Evolutionary conservation across 2,113 vertebrate genomes (phyloP).

Genomic region (Erpornis zantholeuca): DNA sequence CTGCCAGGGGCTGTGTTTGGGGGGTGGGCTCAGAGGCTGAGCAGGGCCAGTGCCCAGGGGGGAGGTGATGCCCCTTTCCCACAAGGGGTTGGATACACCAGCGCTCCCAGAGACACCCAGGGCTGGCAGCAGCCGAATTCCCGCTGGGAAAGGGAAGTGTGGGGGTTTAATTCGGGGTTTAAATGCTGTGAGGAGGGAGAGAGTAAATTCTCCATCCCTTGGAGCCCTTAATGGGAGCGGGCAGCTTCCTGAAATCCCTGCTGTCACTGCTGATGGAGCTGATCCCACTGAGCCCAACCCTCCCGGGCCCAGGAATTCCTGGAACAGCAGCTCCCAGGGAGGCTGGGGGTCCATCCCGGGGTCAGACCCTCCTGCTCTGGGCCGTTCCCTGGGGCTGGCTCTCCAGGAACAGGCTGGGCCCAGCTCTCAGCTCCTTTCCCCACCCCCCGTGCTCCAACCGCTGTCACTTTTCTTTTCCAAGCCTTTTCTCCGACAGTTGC

Average conservation of each 20-base stretch:
- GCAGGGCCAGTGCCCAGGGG: no score
- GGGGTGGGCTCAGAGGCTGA: no score
- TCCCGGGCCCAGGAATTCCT: accelerated
- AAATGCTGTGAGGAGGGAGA: not conserved
- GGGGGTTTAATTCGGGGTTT: not conserved
- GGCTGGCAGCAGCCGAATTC: not conserved
- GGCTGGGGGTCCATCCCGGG: not conserved
- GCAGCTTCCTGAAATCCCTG: no score
- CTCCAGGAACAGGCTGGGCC: not conserved
- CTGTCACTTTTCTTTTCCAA: conserved; percentile 1
- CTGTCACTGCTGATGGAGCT: accelerated
- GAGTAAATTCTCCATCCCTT: not conserved
- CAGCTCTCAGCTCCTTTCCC: not conserved
- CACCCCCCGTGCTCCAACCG: not conserved
- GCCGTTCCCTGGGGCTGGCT: not conserved
- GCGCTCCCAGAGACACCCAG: not conserved
- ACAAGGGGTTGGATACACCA: accelerated
- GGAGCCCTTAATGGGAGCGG: not conserved
- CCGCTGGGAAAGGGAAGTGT: not conserved
- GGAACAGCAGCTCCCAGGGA: not conserved
- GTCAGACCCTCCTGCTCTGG: accelerated
- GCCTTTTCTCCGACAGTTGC: conserved; percentile 36
- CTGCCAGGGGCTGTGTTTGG: not conserved
- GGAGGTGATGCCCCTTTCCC: not conserved
- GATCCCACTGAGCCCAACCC: not conserved